These are phyloP conservation scores for Drosophila rubida DNA, from an alignment of 2,888 invertebrate genomes.

Conservation along the genomic window DNA sequence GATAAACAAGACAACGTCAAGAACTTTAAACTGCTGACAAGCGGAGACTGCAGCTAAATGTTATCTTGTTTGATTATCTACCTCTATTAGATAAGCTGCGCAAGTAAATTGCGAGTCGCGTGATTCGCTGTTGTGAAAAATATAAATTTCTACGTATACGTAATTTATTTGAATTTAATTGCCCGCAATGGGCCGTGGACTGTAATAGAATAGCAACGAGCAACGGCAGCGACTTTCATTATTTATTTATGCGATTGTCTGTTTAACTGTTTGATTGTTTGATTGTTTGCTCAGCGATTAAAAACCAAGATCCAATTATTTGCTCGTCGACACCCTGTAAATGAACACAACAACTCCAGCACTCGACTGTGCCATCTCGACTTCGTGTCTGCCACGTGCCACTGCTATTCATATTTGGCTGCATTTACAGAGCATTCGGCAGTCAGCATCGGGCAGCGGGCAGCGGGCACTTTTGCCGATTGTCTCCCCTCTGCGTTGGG, in stretches of 20 bases:
- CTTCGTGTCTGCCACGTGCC: no score
- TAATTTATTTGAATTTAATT: constrained; percentile 8
- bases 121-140: no score
- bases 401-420: no score
- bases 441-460: not conserved
- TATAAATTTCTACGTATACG: constrained; percentile 2
- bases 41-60: constrained; percentile 5
- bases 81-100: not conserved
- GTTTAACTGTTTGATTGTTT: constrained; percentile 16
- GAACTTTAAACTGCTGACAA: no score
- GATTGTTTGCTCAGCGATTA: constrained; percentile 6
- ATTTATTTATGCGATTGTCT: constrained; percentile 15
- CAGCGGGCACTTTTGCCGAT: no score
- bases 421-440: not conserved
- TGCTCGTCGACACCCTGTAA: not conserved
- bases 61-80: not conserved
- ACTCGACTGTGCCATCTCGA: no score
- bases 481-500: no score
- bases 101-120: not conserved
- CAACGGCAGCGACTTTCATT: not conserved
- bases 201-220: constrained; percentile 5
- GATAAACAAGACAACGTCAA: constrained; percentile 49
- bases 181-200: not conserved
- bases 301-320: not conserved
- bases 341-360: no score